Conservation (phyloP, 2,888 invertebrate species). For the Notodonta ziczac region DNA sequence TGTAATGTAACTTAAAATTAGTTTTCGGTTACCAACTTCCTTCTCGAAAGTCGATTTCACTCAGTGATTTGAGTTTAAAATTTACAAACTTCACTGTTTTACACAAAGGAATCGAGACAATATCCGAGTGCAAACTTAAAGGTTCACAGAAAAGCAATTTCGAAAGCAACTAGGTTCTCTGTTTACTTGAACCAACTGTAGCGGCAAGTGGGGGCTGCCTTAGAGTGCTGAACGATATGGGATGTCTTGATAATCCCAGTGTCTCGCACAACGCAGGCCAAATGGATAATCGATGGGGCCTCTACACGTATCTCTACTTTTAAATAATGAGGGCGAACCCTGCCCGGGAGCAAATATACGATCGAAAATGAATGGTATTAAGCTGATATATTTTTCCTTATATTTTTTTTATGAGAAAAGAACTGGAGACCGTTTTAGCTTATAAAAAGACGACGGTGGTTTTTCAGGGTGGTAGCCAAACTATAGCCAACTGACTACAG, state of each 20-base stretch:
- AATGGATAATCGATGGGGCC: slow-evolving; percentile 65
- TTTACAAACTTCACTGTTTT: slow-evolving; percentile 53
- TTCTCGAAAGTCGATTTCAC: slow-evolving; percentile 46
- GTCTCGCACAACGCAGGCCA: slow-evolving; percentile 47
- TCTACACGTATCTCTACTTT: slow-evolving; percentile 52
- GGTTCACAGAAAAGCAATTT: slow-evolving; percentile 51
- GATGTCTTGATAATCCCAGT: slow-evolving; percentile 43
- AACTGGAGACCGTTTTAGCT: too few relatives aligned
- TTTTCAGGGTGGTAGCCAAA: too few relatives aligned
- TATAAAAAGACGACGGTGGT: too few relatives aligned
- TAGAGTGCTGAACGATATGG: slow-evolving; percentile 18
- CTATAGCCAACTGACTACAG: too few relatives aligned
- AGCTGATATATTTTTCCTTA: slow-evolving; percentile 30
- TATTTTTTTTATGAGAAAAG: neutral
- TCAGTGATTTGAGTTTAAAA: slow-evolving; percentile 44
- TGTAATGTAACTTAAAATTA: slow-evolving; percentile 40
- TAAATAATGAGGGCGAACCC: slow-evolving; percentile 50
- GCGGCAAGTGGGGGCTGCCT: slow-evolving; percentile 22
- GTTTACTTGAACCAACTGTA: slow-evolving; percentile 46
- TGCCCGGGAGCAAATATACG: slow-evolving; percentile 29
- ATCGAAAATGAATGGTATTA: slow-evolving; percentile 30
- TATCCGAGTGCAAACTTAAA: slow-evolving; percentile 42
- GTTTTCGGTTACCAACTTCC: slow-evolving; percentile 42
- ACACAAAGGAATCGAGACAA: slow-evolving; percentile 52
- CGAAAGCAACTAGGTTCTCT: slow-evolving; percentile 43